These are phyloP conservation scores for Trichomycterus rosablanca DNA, from an alignment of 2,113 vertebrate genomes.

Conservation along the genomic window DNA sequence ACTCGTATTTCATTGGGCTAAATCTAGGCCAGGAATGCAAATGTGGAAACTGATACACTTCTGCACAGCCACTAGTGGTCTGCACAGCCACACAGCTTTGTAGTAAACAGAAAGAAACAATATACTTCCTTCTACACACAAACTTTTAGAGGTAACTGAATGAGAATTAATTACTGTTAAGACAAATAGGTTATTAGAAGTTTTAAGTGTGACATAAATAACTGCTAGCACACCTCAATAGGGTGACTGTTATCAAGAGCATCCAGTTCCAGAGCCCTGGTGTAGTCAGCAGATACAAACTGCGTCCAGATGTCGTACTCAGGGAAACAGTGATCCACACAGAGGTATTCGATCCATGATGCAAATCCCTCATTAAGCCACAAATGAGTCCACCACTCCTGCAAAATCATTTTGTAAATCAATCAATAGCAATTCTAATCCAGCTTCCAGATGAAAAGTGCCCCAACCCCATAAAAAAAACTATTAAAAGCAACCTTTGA, in stretches of 20 bases:
- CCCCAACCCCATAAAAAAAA: neutral
- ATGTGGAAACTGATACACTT: slow-evolving; percentile 1
- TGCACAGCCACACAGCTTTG: neutral
- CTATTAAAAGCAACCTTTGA: too few species aligned
- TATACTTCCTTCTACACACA: slow-evolving; percentile 12
- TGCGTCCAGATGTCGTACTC: slow-evolving; percentile 99
- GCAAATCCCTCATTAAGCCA: slow-evolving; percentile 99
- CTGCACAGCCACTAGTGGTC: neutral
- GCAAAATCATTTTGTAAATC: slow-evolving; percentile 11
- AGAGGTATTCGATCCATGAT: slow-evolving; percentile 98
- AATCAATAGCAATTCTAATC: too few species aligned
- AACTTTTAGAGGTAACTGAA: neutral
- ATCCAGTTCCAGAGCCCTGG: slow-evolving; percentile 91
- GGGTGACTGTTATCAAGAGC: slow-evolving; percentile 98
- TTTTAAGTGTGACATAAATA: too few species aligned
- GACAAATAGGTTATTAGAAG: neutral
- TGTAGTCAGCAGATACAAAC: slow-evolving; percentile 97
- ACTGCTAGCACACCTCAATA: slow-evolving; percentile 85
- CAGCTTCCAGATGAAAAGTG: neutral
- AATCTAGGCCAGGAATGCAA: slow-evolving; percentile 22
- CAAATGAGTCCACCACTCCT: slow-evolving; percentile 99
- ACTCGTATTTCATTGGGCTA: slow-evolving; percentile 6
- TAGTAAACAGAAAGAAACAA: slow-evolving; percentile 19
- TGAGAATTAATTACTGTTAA: too few species aligned
- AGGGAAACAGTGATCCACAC: slow-evolving; percentile 97